Evolutionary conservation across 2,888 invertebrate species (phyloP), one percentile per base, ranked within the genome.

Genomic region (Agrotis ipsilon): DNA sequence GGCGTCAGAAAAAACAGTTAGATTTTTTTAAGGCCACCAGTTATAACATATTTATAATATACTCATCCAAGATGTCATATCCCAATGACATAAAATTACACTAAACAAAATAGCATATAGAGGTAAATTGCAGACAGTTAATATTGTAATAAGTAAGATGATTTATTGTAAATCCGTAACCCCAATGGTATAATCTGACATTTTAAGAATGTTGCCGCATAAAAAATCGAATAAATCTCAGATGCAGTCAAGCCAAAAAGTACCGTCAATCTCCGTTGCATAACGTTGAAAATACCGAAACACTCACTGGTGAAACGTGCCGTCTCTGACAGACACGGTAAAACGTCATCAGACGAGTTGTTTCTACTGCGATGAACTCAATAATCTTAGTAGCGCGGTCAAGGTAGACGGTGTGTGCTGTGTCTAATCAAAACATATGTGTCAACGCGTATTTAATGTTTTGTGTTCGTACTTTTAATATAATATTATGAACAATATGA

Each of bases 371-470:
- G 54, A 55, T 77, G 72, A 77, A 61, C 64, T 77, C 39, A 63
- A 69, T 81, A 71, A 82, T 86, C 82, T 70, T 70, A 43, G 66
- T 62, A 68, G 75, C 74, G 75, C 73, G 81, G 73, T 86, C 69
- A 76, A 73, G 67, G 61, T 69, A 78, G 72, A 72, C 73, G 75
- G 86, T 80, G 74, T 78, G n/a, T 19, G 27, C 27, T 81, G 59
- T 68, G 51, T 54, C 55, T 72, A 65, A 63, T 66, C 46, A 27
- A 48, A 63, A 76, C 68, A 57, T 78, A 71, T 52, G 77, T 59
- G 72, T 63, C 24, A 66, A 78, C 49, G 68, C 68, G 72, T 64
- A 78, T 78, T 52, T 64, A 72, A 72, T 65, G 46, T 21, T 58
- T 62, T 67, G 62, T 73, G 59, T 24, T 48, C 55, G 49, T 58